Conservation (phyloP, 2,888 invertebrate species). For the Melinaea marsaeus region DNA sequence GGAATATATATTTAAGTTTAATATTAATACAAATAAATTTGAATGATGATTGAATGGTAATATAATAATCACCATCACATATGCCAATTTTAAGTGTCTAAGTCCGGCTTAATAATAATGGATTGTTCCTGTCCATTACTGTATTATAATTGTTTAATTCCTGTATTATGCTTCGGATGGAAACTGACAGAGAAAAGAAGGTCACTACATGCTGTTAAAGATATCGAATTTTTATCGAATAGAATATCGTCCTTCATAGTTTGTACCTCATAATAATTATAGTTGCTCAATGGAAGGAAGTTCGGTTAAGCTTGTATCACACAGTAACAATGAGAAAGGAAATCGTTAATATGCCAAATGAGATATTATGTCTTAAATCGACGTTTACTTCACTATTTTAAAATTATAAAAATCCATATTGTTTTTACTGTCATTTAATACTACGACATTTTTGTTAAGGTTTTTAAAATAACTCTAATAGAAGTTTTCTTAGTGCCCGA, state of each 20-base stretch:
- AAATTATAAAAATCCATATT: too few relatives aligned
- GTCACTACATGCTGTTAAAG: slow-evolving; percentile 18
- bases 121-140: slow-evolving; percentile 16
- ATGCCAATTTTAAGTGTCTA: background rate
- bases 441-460: too few relatives aligned
- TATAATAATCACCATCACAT: background rate
- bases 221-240: background rate
- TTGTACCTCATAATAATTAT: slow-evolving; percentile 20
- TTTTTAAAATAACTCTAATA: too few relatives aligned
- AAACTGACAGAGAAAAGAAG: slow-evolving; percentile 27
- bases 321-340: slow-evolving; percentile 19
- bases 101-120: slow-evolving; percentile 13
- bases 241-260: slow-evolving; percentile 40
- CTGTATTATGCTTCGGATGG: slow-evolving; percentile 30
- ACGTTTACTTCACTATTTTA: too few relatives aligned
- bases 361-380: too few relatives aligned
- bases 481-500: too few relatives aligned
- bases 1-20: too few relatives aligned
- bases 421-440: too few relatives aligned
- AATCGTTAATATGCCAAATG: slow-evolving; percentile 35
- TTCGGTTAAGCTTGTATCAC: slow-evolving; percentile 25
- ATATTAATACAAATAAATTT: too few relatives aligned
- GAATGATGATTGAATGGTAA: too few relatives aligned
- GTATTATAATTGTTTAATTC: slow-evolving; percentile 19
- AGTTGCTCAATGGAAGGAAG: slow-evolving; percentile 54